Conservation (phyloP, 2,888 invertebrate genomes). For the Criorhina ranunculi region DNA sequence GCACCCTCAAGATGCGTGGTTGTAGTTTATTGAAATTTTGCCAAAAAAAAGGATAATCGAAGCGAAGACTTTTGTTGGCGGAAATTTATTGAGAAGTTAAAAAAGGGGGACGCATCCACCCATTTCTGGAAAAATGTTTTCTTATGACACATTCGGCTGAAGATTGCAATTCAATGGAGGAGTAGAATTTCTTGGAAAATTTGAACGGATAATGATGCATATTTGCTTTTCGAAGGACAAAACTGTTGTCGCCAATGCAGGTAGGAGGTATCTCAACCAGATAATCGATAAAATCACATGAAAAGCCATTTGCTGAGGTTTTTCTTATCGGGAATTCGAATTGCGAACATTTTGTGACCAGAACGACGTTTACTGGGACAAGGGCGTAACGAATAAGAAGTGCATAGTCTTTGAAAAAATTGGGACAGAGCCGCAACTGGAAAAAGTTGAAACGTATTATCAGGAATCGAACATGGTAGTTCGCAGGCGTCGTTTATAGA, state of each 20-base stretch:
- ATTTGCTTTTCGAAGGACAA: not conserved
- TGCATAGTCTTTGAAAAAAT: no score
- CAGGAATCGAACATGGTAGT: no score
- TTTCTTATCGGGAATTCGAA: no score
- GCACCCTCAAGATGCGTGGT: not conserved
- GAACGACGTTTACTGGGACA: no score
- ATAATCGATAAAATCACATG: no score
- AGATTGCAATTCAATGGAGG: not conserved
- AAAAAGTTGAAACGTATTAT: no score
- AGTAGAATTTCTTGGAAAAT: not conserved
- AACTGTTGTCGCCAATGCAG: not conserved
- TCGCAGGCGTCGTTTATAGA: no score
- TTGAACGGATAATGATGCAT: not conserved
- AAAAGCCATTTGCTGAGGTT: no score
- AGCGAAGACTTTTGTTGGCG: not conserved
- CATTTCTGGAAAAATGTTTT: not conserved
- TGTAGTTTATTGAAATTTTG: conserved; percentile 21
- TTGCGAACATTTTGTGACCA: no score
- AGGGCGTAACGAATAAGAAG: no score
- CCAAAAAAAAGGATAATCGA: not conserved
- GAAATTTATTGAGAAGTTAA: not conserved
- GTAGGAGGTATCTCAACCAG: no score
- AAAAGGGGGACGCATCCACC: not conserved
- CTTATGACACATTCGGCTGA: not conserved
- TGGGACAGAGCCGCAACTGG: no score